These are phyloP conservation scores for Rhinogobio ventralis DNA, from an alignment of 2,797 vertebrate genomes.

Conservation along the genomic window DNA sequence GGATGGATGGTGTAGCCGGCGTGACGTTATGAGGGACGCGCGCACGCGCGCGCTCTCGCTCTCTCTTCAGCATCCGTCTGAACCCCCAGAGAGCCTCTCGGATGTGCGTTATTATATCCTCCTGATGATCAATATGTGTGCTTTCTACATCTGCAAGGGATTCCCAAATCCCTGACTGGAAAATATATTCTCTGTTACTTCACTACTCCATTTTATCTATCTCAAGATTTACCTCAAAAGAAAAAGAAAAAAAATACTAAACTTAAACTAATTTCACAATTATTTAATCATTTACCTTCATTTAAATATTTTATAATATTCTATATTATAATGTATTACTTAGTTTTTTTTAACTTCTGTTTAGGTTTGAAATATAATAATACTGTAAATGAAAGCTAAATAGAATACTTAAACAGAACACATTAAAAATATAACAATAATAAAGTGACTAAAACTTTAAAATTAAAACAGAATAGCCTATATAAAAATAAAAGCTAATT, in stretches of 20 bases:
- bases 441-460: too few relatives aligned
- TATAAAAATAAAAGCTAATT: background rate
- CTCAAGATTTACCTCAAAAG: background rate
- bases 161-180: background rate
- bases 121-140: constrained; percentile 30
- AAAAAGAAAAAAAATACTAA: background rate
- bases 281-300: background rate
- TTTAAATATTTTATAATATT: background rate
- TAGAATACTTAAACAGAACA: too few relatives aligned
- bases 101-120: constrained; percentile 21
- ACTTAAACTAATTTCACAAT: background rate
- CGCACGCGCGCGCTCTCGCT: constrained; percentile 52
- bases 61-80: constrained; percentile 50
- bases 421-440: too few relatives aligned
- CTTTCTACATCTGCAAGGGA: background rate
- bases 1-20: constrained; percentile 78
- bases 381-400: too few relatives aligned
- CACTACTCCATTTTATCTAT: background rate
- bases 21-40: constrained; percentile 83
- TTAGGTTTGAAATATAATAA: too few relatives aligned
- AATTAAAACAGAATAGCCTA: too few relatives aligned
- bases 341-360: too few relatives aligned
- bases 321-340: too few relatives aligned
- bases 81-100: constrained; percentile 7
- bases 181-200: background rate